Evolutionary conservation across 2,797 vertebrate species (phyloP).

Genomic region (Halcyon badia): DNA sequence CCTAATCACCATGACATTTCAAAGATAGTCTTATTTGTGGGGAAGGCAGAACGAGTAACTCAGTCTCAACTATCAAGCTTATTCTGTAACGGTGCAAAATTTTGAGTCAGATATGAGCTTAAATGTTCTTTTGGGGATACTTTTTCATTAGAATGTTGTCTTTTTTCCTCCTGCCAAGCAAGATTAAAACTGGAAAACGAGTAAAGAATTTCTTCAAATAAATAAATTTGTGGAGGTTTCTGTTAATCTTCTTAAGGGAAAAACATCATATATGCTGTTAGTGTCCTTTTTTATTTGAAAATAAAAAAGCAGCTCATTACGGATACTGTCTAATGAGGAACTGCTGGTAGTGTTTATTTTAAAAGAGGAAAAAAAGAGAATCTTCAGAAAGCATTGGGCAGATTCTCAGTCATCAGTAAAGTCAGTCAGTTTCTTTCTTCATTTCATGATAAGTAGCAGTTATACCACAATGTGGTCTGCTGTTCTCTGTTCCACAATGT

Average conservation of each 20-base stretch:
- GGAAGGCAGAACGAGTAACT: too few relatives aligned
- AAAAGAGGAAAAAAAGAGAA: neutral
- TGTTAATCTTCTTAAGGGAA: neutral
- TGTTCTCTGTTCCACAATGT: neutral
- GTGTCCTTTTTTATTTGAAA: neutral
- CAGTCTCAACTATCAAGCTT: neutral
- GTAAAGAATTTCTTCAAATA: neutral
- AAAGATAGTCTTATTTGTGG: neutral
- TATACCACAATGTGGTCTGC: neutral
- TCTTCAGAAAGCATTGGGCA: neutral
- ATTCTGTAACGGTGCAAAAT: neutral
- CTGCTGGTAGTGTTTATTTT: neutral
- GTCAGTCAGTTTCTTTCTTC: neutral
- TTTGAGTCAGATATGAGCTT: neutral
- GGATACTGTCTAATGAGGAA: neutral
- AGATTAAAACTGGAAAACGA: neutral
- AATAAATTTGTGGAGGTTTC: neutral
- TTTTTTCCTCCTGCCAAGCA: neutral
- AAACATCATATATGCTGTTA: neutral
- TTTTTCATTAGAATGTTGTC: neutral
- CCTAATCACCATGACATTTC: constrained; percentile 6
- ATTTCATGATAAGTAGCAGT: neutral
- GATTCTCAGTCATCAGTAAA: neutral
- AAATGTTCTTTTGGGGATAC: neutral
- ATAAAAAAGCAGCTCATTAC: neutral